Conservation (phyloP, 2,113 vertebrate genomes). For the Neopipo cinnamomea region DNA sequence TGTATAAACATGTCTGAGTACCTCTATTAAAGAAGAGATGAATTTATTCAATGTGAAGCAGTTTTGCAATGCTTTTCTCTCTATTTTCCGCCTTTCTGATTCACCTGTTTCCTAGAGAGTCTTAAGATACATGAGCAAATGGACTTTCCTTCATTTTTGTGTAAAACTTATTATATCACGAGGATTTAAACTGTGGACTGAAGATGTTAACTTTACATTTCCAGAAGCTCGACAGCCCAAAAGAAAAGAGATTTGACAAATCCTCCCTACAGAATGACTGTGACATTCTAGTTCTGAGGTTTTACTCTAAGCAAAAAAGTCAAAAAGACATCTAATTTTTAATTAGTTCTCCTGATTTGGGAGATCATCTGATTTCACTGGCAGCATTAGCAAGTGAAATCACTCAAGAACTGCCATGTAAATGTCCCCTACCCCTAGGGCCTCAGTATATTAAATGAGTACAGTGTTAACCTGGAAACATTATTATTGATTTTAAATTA, state of each 20-base stretch:
- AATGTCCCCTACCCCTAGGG: conserved; percentile 28
- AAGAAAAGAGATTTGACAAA: conserved; percentile 26
- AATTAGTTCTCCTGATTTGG: conserved; percentile 60
- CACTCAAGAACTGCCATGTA: conserved; percentile 35
- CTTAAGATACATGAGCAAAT: not conserved
- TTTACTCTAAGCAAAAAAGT: conserved; percentile 46
- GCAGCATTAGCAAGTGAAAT: conserved; percentile 54
- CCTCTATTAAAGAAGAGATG: not conserved
- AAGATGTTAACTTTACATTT: not conserved
- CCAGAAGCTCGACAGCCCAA: not conserved
- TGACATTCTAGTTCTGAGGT: conserved; percentile 21
- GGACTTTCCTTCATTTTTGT: not conserved
- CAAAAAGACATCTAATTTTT: conserved; percentile 49
- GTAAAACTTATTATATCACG: not conserved
- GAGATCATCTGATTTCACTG: conserved; percentile 52
- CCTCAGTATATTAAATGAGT: conserved; percentile 6
- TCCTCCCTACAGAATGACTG: not conserved
- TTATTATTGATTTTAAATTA: conserved; percentile 38
- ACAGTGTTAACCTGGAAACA: conserved; percentile 53
- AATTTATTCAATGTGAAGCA: not conserved
- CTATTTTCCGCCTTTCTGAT: not conserved
- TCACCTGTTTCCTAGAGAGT: not conserved
- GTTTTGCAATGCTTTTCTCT: not conserved
- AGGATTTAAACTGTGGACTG: not conserved
- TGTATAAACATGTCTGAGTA: not conserved